A percentile compares a stretch with the other conserved stretches of the same genome.
phyloP scores from a whole-genome alignment of 2,113 vertebrate genomes.

The Gadus chalcogrammus region DNA sequence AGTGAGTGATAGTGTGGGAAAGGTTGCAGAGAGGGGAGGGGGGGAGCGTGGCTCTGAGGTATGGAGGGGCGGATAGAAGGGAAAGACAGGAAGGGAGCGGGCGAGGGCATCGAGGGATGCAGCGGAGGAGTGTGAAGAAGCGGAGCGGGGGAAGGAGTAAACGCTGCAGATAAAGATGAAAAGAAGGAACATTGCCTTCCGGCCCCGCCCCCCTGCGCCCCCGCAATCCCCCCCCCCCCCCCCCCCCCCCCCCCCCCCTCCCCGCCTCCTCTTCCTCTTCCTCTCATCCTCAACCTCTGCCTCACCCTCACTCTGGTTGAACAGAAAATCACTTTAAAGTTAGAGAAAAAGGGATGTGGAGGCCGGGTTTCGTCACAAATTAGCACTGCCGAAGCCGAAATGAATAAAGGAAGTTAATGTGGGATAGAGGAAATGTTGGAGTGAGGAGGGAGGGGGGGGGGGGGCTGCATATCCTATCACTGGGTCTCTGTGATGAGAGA shows the following conservation, averaged over 20 bases:
- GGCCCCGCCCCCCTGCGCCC: background rate
- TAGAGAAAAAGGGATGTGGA: background rate
- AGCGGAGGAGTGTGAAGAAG: conserved; percentile 16
- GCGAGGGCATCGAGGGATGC: conserved; percentile 9
- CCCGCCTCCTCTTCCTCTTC: too few relatives aligned
- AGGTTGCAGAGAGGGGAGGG: background rate
- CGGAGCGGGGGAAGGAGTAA: conserved; percentile 7
- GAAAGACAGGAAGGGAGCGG: background rate
- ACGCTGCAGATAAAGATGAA: conserved; percentile 22
- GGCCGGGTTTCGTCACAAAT: background rate
- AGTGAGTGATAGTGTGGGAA: background rate
- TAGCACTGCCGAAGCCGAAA: background rate
- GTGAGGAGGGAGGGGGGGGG: too few relatives aligned
- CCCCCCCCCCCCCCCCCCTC: too few relatives aligned
- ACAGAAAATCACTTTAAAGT: background rate
- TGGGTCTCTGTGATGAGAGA: conserved; percentile 15
- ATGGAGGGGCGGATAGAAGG: conserved; percentile 3
- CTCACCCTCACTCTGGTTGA: background rate
- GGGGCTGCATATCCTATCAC: background rate
- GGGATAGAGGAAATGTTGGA: background rate
- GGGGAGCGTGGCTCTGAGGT: background rate
- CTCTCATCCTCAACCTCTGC: too few relatives aligned
- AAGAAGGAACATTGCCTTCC: background rate
- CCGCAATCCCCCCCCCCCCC: too few relatives aligned
- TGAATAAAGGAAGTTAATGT: background rate